Conservation (phyloP, 2,888 invertebrate genomes). For the Strigamia crassipes region DNA sequence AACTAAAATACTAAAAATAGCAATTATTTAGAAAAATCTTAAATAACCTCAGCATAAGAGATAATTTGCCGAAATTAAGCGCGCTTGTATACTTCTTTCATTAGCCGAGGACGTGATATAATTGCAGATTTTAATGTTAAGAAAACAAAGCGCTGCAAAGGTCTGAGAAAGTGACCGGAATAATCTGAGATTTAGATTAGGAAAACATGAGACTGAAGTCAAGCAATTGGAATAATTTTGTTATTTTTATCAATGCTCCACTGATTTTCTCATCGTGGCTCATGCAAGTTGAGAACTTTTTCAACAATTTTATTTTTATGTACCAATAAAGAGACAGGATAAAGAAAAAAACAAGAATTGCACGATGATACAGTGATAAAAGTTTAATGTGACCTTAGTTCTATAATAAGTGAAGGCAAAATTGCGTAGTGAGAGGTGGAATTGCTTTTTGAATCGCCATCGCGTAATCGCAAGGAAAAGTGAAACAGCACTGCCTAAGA, state of each 20-base stretch:
- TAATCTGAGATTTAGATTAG: neutral
- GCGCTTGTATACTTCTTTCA: no score
- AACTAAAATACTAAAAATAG: no score
- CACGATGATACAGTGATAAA: conserved; percentile 34
- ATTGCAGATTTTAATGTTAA: no score
- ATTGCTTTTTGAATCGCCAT: conserved; percentile 42
- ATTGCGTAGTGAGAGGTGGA: neutral
- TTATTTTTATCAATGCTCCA: conserved; percentile 12
- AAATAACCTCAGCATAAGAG: no score
- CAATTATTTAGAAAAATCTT: no score
- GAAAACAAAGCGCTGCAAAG: neutral
- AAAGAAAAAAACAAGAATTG: conserved; percentile 2
- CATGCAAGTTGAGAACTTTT: neutral
- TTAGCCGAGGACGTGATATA: no score
- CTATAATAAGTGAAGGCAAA: conserved; percentile 16
- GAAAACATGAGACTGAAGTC: conserved; percentile 5
- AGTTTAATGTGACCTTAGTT: conserved; percentile 29
- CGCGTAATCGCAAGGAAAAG: conserved; percentile 36
- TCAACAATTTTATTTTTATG: conserved; percentile 7
- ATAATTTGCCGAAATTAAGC: no score
- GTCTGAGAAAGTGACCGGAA: neutral
- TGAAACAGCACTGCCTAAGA: conserved; percentile 8
- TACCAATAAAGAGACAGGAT: neutral
- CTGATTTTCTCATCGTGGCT: neutral
- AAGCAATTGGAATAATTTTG: conserved; percentile 38